Evolutionary conservation across 2,888 invertebrate genomes (phyloP).

Genomic region (Eudiplozoon nipponicum): DNA sequence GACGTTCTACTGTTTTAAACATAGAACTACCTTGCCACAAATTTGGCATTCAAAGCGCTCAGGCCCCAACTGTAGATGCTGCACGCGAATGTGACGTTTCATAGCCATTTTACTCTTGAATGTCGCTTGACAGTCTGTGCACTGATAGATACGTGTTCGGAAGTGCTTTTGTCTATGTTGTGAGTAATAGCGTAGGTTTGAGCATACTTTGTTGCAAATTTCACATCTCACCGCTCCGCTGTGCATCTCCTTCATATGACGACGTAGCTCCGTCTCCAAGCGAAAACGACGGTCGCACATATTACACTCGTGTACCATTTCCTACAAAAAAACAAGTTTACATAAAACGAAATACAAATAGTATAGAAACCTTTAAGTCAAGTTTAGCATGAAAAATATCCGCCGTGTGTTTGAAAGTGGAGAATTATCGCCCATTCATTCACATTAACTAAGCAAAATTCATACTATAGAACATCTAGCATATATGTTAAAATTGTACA

Average conservation of each 20-base stretch:
- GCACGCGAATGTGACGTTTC: constrained; percentile 49
- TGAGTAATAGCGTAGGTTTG: constrained; percentile 11
- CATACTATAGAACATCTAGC: too few relatives aligned
- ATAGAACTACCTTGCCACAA: constrained; percentile 46
- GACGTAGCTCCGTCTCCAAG: constrained; percentile 14
- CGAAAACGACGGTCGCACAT: constrained; percentile 11
- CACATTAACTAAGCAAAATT: too few relatives aligned
- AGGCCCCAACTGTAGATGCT: constrained; percentile 67
- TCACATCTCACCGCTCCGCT: constrained; percentile 14
- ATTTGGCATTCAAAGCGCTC: constrained; percentile 81
- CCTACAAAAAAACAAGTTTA: background rate
- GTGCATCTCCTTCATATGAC: constrained; percentile 15
- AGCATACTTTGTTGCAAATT: constrained; percentile 15
- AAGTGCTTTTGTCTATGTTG: constrained; percentile 15
- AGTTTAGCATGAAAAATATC: too few relatives aligned
- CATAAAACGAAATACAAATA: background rate
- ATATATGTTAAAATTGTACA: too few relatives aligned
- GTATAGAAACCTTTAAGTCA: too few relatives aligned
- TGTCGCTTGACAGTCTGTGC: constrained; percentile 16
- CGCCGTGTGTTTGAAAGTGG: too few relatives aligned
- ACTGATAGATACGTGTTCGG: constrained; percentile 15
- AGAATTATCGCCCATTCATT: too few relatives aligned
- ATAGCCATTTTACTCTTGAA: constrained; percentile 25
- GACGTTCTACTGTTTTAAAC: background rate
- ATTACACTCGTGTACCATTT: constrained; percentile 8